Evolutionary conservation across 2,797 vertebrate species (phyloP), one percentile per base, ranked within the genome.

Genomic region (Melanotaenia maccullochi): DNA sequence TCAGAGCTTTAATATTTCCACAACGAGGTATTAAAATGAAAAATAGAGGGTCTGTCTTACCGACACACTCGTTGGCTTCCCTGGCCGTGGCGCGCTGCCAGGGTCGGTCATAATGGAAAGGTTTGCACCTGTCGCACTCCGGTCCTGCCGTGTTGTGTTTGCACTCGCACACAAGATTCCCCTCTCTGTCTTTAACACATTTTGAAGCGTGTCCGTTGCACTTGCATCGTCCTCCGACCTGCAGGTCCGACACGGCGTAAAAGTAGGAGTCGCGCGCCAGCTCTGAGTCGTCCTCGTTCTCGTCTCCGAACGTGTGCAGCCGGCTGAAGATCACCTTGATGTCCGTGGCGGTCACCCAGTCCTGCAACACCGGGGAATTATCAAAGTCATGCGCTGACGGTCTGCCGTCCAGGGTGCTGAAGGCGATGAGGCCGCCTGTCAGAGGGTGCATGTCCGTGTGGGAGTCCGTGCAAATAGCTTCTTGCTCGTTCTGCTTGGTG

Each of bases 301-400:
- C 98, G 85, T 99, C 97, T 25, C 98, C 97, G 90, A 99, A 97
- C 1, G 97, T 99, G 93, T 99, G 97, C 51, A 99, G 93, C 73
- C 97, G 96, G 83, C 95, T 97, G 93, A 99, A 98, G 79, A 95
- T 94, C 91, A 99, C 98, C 83, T 96, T 96, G 93, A 99, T 97
- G 90, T 99, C 97, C 30, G 98, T 99, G 93, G 98, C 98, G 36
- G 98, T 99, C 81, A 99, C 98, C 98, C 98, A 99, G 95, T 99
- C 98, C 94, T 99, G 98, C 86, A 99, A 95, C 78, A 99, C 98
- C 0, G 98, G 98, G 25, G 97, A 99, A 93, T 98, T 99, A 92
- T 99, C 98, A 90, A 99, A 99, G 94, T 99, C 98, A 93, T 99
- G 97, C 72, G 98, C 98, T 16, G 98, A 97, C 81, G 98, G 98